Evolutionary conservation across 2,888 invertebrate genomes (phyloP).

Genomic region (Muscina levida): DNA sequence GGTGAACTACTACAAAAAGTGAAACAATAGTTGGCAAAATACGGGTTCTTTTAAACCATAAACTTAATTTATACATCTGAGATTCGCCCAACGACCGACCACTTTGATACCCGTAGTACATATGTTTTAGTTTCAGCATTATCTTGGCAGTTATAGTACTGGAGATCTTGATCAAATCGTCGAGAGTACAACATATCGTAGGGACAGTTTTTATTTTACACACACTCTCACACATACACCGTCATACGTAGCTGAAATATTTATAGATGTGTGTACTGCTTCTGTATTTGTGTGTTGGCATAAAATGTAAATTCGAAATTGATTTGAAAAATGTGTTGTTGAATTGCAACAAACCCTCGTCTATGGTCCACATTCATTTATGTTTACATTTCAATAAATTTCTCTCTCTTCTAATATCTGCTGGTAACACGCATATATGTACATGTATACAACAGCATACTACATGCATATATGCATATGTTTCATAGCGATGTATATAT

Average conservation of each 20-base stretch:
- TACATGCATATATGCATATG: neutral
- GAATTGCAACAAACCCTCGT: slow-evolving; percentile 45
- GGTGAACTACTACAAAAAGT: neutral
- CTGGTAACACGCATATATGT: slow-evolving; percentile 12
- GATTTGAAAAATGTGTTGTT: slow-evolving; percentile 60
- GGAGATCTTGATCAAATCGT: too few species aligned
- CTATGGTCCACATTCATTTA: slow-evolving; percentile 43
- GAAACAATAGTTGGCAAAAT: too few species aligned
- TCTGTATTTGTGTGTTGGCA: slow-evolving; percentile 5
- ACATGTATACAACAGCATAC: neutral
- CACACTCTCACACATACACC: neutral
- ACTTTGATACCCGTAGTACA: too few species aligned
- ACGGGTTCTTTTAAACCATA: too few species aligned
- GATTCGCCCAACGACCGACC: too few species aligned
- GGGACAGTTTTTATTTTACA: too few species aligned
- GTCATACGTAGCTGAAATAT: neutral
- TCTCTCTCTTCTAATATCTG: slow-evolving; percentile 46
- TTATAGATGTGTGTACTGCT: neutral
- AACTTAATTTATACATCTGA: too few species aligned
- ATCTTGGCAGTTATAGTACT: too few species aligned
- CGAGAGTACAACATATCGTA: neutral
- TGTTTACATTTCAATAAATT: slow-evolving; percentile 63
- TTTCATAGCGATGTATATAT: too few species aligned
- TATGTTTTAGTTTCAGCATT: too few species aligned
- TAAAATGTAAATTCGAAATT: slow-evolving; percentile 60